Evolutionary conservation across 2,888 invertebrate genomes (phyloP).

Genomic region (Leptopilina drosophilae): DNA sequence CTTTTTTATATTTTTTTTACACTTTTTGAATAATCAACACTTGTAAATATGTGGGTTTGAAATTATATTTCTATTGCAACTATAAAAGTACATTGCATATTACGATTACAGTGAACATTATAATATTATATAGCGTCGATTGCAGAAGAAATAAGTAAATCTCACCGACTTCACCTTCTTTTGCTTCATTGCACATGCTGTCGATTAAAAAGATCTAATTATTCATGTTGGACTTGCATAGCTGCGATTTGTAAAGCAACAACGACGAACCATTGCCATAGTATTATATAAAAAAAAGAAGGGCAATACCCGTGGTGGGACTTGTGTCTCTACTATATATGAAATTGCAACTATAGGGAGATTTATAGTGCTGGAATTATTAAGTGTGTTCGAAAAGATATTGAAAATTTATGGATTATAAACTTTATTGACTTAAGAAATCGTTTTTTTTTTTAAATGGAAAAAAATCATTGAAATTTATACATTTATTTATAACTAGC

Average conservation of each 20-base stretch:
- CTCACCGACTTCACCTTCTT: conserved; percentile 18
- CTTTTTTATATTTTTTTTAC: too few relatives aligned
- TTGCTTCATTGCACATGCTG: conserved; percentile 27
- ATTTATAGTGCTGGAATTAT: not conserved
- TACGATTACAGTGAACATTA: not conserved
- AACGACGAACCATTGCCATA: not conserved
- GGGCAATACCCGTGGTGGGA: not conserved
- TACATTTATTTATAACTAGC: not conserved
- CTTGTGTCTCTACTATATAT: not conserved
- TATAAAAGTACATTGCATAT: not conserved
- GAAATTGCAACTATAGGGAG: conserved; percentile 1
- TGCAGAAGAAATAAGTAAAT: conserved; percentile 25
- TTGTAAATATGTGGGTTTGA: too few relatives aligned
- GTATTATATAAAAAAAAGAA: not conserved
- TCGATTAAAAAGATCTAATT: conserved; percentile 31
- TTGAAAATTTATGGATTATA: conserved; percentile 18
- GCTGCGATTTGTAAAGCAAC: conserved; percentile 29
- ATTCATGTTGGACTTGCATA: conserved; percentile 25
- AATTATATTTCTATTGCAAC: too few relatives aligned
- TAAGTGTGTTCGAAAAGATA: not conserved
- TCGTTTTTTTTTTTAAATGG: not conserved
- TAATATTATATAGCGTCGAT: not conserved
- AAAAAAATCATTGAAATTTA: not conserved
- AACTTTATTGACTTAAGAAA: conserved; percentile 14
- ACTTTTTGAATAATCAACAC: too few relatives aligned